Conservation (phyloP, 2,797 vertebrate genomes). For the Intellagama lesueurii region DNA sequence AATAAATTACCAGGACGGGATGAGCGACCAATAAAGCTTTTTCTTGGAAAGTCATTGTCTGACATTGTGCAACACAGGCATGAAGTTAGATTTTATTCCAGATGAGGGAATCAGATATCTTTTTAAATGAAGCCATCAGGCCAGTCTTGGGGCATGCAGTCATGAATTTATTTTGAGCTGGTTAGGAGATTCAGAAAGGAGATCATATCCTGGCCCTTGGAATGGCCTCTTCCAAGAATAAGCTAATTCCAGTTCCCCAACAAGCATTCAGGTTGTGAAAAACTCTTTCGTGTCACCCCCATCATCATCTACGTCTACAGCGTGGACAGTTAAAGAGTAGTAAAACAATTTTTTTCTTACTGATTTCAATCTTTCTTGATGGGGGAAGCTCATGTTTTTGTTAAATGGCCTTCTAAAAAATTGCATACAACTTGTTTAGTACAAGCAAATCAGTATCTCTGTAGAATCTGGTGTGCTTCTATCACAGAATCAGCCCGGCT, state of each 20-base stretch:
- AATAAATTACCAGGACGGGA: no score
- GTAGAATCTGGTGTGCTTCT: not conserved
- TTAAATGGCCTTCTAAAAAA: not conserved
- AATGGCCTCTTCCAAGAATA: not conserved
- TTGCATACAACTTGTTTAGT: not conserved
- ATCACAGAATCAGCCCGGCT: not conserved
- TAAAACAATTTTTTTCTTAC: not conserved
- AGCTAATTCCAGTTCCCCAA: not conserved
- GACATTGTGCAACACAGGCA: not conserved
- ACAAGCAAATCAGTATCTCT: no score
- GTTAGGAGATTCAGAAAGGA: not conserved
- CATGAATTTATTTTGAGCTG: not conserved
- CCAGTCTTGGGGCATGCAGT: not conserved
- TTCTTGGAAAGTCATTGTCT: slow-evolving; percentile 35
- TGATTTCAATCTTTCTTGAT: not conserved
- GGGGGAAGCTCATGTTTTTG: not conserved
- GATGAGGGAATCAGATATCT: not conserved
- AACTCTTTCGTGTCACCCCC: not conserved
- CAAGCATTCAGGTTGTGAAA: not conserved
- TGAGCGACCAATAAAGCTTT: not conserved
- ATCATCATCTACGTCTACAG: not conserved
- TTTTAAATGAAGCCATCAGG: not conserved
- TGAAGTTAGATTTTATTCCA: not conserved
- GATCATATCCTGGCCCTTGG: not conserved
- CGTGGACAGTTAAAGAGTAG: no score